Evolutionary conservation across 2,888 invertebrate species (phyloP), one percentile per base, ranked within the genome.

Genomic region (Enchytraeus crypticus): DNA sequence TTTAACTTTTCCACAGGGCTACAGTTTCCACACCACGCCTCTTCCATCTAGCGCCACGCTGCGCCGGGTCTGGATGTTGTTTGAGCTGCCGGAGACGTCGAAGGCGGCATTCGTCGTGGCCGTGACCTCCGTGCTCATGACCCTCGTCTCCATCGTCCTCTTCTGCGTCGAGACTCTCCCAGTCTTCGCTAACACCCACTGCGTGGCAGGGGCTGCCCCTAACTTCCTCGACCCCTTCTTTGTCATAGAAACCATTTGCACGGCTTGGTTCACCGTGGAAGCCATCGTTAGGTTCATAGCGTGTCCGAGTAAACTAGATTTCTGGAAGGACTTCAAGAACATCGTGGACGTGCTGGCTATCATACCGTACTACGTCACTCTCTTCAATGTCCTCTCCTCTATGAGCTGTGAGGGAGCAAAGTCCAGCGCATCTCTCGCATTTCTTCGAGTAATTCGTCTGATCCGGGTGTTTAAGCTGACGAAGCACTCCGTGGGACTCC

Each of bases 291-390:
- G 82, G 14, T 78, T 81, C 60, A 68, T 77, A 45, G 74, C 76
- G 21, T 81, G 80, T 66, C 82, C 82, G 5, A 76, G 72, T 63
- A 81, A 81, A 67, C 61, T 73, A 29, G 64, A 67, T n/a, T 82
- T 81, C 70, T 72, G 77, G 69, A 80, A 79, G 60, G 79, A 80
- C 59, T 77, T 81, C 65, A 77, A 81, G 65, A 82, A 82, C 69
- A 71, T 80, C 53, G 77, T 82, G 51, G 82, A 82, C 68, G 73
- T 82, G 33, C 74, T 79, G n/a, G 81, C 82, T 2, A 79, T 82
- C 53, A 74, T 81, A 18, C 82, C 82, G 4, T 82, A 81, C 64
- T 82, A 81, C 70, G 77, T 82, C 58, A 80, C 81, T 33, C 70
- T 80, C 66, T 74, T 76, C 47, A 77, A 77, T 61, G 71, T 75